A percentile compares a stretch with the other conserved stretches of the same genome.
phyloP scores from a whole-genome alignment of 2,797 vertebrate genomes.

The Rhabdomys pumilio region DNA sequence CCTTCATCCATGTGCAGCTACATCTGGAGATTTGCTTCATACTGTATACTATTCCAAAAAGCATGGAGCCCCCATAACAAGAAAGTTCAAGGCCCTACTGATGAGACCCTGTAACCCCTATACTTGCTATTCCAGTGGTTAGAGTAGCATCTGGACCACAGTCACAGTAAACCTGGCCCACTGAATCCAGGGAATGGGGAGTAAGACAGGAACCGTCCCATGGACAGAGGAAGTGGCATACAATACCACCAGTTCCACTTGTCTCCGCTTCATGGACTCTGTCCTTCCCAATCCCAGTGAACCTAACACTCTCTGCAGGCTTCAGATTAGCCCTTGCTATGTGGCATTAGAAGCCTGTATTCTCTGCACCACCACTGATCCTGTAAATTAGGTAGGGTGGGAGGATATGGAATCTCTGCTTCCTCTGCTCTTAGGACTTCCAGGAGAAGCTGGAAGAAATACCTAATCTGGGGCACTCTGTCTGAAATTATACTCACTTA shows the following conservation, averaged over 20 bases:
- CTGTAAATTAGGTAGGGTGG: background rate
- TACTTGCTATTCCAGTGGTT: fast-evolving
- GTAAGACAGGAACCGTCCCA: fast-evolving
- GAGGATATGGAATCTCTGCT: background rate
- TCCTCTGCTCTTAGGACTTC: background rate
- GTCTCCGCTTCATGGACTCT: background rate
- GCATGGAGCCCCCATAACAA: background rate
- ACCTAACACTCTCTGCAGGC: background rate
- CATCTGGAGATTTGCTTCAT: background rate
- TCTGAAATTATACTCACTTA: conserved; percentile 37
- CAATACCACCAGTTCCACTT: background rate
- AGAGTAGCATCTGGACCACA: background rate
- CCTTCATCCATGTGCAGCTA: background rate
- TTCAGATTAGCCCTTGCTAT: background rate
- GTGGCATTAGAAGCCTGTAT: background rate
- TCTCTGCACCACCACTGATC: background rate
- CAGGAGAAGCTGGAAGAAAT: background rate
- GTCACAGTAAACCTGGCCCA: background rate
- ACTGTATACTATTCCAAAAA: background rate
- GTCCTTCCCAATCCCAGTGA: background rate
- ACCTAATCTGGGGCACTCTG: background rate
- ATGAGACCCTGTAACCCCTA: background rate
- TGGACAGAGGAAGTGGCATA: background rate
- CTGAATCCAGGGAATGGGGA: background rate
- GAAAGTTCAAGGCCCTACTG: background rate